Evolutionary conservation across 1,140 invertebrate species (phyloP), one percentile per base, ranked within the genome.

Genomic region (Periplaneta americana): DNA sequence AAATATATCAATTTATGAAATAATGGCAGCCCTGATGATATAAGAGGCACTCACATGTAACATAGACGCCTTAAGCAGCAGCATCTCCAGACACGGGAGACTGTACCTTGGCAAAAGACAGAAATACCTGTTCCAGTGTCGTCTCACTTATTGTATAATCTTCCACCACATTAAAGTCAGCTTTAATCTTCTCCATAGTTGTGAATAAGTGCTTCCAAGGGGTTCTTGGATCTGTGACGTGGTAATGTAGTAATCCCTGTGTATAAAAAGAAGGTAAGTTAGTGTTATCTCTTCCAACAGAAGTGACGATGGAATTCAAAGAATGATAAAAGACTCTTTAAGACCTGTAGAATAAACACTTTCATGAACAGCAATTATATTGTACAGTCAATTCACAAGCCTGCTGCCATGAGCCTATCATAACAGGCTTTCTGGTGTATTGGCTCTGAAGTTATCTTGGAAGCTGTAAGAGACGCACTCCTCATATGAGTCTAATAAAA

Each of bases 121-220:
- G 79, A 34, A 89, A 89, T 34, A 93, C 91, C 87, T 93, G 91
- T 84, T 94, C 93, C 34, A 94, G 85, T 18, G 92, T 92, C 13
- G 92, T 93, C 85, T 93, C 92, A 81, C 90, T 90, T 6, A 94
- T 87, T 13, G 89, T 90, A 84, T 93, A 93, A 84, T 93, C 92
- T 84, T 93, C 92, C 34, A 88, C 76, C 2, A 85, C 57, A 57
- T 86, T 82, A 78, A 88, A 87, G 13, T 82, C 83, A 0, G 82
- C 34, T 82, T 88, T 88, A 10, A 88, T 84, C 82, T 86, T 86
- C 83, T 93, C 91, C 88, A 93, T 88, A 6, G 85, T 85, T 22
- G 87, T 86, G 86, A 93, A 93, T 34, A 93, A 85, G 33, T 87
- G 78, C 8, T 89, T 86, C 87, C 91, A 90, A 10, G 87, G 85